phyloP scores from a whole-genome alignment of 2,888 invertebrate species.

The Timandra comae region DNA sequence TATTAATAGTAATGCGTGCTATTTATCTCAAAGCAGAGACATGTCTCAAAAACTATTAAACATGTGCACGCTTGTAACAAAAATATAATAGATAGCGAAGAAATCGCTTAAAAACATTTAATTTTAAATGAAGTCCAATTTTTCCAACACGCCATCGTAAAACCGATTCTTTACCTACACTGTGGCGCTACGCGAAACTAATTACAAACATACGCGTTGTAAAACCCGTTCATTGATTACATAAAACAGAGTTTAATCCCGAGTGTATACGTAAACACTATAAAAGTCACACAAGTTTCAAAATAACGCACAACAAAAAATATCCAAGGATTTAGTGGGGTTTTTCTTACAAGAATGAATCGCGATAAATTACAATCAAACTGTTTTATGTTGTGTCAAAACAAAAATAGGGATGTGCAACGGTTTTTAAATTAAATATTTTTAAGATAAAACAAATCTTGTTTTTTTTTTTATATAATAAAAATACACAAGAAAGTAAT shows the following conservation, averaged over 20 bases:
- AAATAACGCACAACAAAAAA: slow-evolving; percentile 21
- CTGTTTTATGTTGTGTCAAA: slow-evolving; percentile 15
- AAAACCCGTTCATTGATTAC: slow-evolving; percentile 7
- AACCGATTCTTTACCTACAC: too few relatives aligned
- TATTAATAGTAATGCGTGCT: too few relatives aligned
- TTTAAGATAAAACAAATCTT: too few relatives aligned
- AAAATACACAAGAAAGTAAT: too few relatives aligned
- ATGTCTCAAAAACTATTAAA: too few relatives aligned
- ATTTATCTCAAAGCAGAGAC: too few relatives aligned
- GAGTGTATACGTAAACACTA: slow-evolving; percentile 18
- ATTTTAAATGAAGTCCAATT: too few relatives aligned
- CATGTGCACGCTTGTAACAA: too few relatives aligned
- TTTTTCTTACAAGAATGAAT: slow-evolving; percentile 9
- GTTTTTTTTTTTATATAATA: too few relatives aligned
- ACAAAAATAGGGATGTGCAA: slow-evolving; percentile 19
- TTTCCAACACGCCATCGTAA: background rate
- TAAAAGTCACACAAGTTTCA: slow-evolving; percentile 18
- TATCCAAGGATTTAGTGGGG: slow-evolving; percentile 12
- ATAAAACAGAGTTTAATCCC: slow-evolving; percentile 11
- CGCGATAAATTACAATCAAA: slow-evolving; percentile 17
- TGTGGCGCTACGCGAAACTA: background rate
- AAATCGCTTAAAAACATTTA: too few relatives aligned
- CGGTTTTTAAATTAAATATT: too few relatives aligned
- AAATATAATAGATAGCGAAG: too few relatives aligned
- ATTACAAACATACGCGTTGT: slow-evolving; percentile 4